A percentile compares a stretch with the other conserved stretches of the same genome.
Evolutionary conservation across 2,888 invertebrate species (phyloP).

Genomic region (Anthoptus insignis): DNA sequence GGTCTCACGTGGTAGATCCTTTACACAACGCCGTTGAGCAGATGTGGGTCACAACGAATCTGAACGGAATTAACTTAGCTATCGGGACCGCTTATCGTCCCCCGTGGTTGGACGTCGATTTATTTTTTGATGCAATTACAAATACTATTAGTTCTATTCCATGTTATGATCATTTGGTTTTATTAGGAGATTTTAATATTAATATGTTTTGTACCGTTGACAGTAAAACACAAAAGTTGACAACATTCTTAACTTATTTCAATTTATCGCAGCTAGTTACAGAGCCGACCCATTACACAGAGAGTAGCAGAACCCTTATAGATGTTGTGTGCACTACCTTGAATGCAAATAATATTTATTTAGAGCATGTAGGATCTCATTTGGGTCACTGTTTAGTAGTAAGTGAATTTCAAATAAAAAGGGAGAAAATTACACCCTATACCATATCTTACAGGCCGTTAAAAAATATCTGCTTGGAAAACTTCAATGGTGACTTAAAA

Average conservation of each 20-base stretch:
- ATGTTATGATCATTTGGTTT: background rate
- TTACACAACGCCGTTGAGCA: background rate
- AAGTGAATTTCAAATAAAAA: constrained; percentile 7
- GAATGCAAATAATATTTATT: background rate
- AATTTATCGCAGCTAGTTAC: background rate
- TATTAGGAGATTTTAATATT: constrained; percentile 16
- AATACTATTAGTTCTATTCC: background rate
- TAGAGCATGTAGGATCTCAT: background rate
- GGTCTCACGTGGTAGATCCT: background rate
- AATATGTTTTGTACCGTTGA: constrained; percentile 2
- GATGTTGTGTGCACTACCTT: constrained; percentile 14
- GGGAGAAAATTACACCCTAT: background rate
- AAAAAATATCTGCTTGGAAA: background rate
- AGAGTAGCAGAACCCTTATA: constrained; percentile 10
- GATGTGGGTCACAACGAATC: constrained; percentile 24
- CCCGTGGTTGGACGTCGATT: background rate
- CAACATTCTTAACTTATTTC: constrained; percentile 13
- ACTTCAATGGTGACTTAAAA: background rate
- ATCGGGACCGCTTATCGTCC: constrained; percentile 46
- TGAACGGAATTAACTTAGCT: constrained; percentile 21
- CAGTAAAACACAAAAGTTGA: constrained; percentile 1
- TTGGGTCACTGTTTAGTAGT: constrained; percentile 10
- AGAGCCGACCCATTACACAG: constrained; percentile 18
- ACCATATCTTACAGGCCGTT: constrained; percentile 1
- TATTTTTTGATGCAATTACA: background rate